Conservation (phyloP, 2,888 invertebrate species). For the Hipparchia semele region DNA sequence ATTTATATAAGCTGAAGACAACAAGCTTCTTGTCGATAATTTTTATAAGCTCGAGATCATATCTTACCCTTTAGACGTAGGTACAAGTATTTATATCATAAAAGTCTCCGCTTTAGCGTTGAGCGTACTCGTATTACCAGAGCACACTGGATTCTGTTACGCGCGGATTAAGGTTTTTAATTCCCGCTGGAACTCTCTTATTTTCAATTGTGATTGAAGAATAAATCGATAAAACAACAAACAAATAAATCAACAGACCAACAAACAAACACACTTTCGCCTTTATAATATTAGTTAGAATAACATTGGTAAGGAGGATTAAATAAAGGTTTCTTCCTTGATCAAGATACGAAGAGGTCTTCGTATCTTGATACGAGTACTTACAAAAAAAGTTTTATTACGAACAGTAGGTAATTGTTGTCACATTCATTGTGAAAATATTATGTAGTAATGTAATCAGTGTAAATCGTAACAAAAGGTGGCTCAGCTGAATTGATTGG, state of each 20-base stretch:
- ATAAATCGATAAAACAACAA: too few relatives aligned
- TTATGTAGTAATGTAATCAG: background rate
- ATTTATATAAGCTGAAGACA: slow-evolving; percentile 69
- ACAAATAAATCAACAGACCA: too few relatives aligned
- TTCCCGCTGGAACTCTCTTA: too few relatives aligned
- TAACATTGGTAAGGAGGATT: too few relatives aligned
- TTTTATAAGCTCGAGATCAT: slow-evolving; percentile 35
- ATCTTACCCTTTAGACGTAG: slow-evolving; percentile 21
- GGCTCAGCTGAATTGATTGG: slow-evolving; percentile 33
- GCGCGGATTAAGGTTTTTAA: background rate
- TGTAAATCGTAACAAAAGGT: slow-evolving; percentile 23
- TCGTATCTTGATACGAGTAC: too few relatives aligned
- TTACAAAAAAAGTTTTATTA: too few relatives aligned
- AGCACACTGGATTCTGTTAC: slow-evolving; percentile 8
- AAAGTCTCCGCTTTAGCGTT: slow-evolving; percentile 22
- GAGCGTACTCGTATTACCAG: slow-evolving; percentile 5
- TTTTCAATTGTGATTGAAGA: too few relatives aligned
- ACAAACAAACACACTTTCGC: too few relatives aligned
- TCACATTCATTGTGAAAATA: background rate
- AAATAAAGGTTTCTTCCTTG: too few relatives aligned
- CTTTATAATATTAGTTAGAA: too few relatives aligned
- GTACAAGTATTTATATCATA: background rate
- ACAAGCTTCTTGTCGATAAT: slow-evolving; percentile 46
- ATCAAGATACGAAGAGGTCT: too few relatives aligned
- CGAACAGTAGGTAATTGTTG: background rate